Conservation (phyloP, 2,113 vertebrate species). For the Gracilinanus agilis region DNA sequence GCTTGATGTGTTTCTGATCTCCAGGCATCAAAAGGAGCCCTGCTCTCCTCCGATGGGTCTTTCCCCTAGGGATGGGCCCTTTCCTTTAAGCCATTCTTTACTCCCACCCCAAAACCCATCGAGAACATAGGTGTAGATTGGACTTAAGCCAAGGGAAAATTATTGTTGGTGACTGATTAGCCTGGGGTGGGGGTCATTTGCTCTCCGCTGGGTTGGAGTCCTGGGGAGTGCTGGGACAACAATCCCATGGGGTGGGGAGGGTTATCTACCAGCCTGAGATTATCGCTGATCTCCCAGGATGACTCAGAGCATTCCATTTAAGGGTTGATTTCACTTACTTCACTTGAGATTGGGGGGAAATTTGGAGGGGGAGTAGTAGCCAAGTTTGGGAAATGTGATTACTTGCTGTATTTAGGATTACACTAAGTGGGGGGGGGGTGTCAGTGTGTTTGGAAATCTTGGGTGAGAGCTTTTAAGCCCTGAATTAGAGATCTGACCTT, state of each 20-base stretch:
- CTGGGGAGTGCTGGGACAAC: slow-evolving; percentile 7
- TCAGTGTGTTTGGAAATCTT: background rate
- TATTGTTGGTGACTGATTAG: background rate
- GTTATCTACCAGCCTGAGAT: background rate
- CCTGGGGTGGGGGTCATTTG: background rate
- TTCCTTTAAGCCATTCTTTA: background rate
- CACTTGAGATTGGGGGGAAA: slow-evolving; percentile 8
- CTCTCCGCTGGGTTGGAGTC: background rate
- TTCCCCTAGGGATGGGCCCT: slow-evolving; percentile 32
- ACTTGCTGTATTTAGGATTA: background rate
- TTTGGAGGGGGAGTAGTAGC: background rate
- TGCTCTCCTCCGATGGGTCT: background rate
- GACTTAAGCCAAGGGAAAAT: slow-evolving; percentile 20
- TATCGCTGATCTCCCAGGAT: slow-evolving; percentile 17
- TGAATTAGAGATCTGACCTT: slow-evolving; percentile 42
- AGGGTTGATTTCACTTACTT: slow-evolving; percentile 37
- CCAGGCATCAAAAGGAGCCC: slow-evolving; percentile 25
- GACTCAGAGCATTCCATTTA: slow-evolving; percentile 40
- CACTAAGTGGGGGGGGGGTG: background rate
- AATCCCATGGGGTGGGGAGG: background rate
- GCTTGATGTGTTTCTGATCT: slow-evolving; percentile 52
- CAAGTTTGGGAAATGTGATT: slow-evolving; percentile 6
- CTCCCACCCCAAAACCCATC: slow-evolving; percentile 20
- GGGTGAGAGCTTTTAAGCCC: background rate
- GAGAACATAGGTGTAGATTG: background rate